Evolutionary conservation across 2,888 invertebrate species (phyloP).

Genomic region (Netelia fuscicornis): DNA sequence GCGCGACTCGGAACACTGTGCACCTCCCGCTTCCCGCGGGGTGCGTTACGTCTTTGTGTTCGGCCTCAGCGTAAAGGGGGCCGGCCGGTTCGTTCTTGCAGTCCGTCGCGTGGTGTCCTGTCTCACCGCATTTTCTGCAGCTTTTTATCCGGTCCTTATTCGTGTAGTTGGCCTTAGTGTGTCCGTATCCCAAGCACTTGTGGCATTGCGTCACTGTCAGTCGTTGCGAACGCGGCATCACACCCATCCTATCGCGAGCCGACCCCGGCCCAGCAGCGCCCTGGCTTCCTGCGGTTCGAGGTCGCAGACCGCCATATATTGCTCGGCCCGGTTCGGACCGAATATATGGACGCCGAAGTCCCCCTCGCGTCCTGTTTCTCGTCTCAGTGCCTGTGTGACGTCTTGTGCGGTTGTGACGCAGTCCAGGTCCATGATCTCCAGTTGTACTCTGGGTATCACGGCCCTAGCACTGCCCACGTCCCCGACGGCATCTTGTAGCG

Average conservation of each 20-base stretch:
- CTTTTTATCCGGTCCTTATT: constrained; percentile 2
- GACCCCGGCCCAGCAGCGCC: constrained; percentile 44
- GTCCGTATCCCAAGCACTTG: constrained; percentile 12
- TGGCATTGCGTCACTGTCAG: constrained; percentile 45
- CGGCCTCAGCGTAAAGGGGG: too few relatives aligned
- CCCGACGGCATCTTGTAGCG: constrained; percentile 50
- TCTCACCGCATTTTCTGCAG: neutral
- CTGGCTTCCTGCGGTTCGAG: constrained; percentile 54
- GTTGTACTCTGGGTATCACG: constrained; percentile 35
- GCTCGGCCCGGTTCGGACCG: constrained; percentile 54
- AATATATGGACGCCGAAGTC: constrained; percentile 52
- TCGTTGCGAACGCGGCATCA: constrained; percentile 54
- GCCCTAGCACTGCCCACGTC: constrained; percentile 38
- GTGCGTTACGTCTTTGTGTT: too few relatives aligned
- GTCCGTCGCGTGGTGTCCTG: constrained; percentile 30
- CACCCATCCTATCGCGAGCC: constrained; percentile 53
- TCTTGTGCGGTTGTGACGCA: constrained; percentile 43
- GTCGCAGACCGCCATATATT: constrained; percentile 59
- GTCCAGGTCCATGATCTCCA: constrained; percentile 50
- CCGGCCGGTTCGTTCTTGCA: too few relatives aligned
- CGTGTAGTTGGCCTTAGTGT: neutral
- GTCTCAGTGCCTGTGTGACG: constrained; percentile 37
- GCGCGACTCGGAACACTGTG: too few relatives aligned
- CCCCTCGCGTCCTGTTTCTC: constrained; percentile 44
- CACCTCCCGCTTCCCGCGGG: too few relatives aligned